Percentiles rank a stretch among this genome's conserved stretches.
These are phyloP conservation scores for Passer domesticus DNA, from an alignment of 2,113 vertebrate genomes.

Conservation along the genomic window DNA sequence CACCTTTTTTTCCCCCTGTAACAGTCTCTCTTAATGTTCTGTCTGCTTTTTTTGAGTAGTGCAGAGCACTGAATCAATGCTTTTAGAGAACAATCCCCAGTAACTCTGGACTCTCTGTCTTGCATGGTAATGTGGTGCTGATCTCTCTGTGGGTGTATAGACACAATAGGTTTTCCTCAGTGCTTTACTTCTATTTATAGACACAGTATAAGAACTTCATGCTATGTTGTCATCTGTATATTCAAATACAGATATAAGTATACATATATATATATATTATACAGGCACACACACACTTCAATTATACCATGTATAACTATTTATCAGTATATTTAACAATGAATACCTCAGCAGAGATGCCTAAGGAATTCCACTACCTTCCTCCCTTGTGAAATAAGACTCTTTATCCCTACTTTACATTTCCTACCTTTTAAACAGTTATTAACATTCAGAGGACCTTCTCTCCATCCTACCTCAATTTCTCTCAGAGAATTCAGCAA, in stretches of 20 bases:
- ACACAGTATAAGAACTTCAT: neutral
- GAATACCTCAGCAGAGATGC: neutral
- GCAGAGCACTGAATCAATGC: neutral
- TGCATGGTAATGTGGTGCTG: neutral
- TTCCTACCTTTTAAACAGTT: neutral
- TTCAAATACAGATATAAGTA: neutral
- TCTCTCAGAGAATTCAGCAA: neutral
- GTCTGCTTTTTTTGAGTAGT: neutral
- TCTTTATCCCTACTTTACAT: neutral
- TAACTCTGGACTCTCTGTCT: neutral
- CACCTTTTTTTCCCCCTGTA: accelerated
- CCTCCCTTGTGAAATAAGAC: neutral
- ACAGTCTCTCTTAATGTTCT: neutral
- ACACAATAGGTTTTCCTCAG: neutral
- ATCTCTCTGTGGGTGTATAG: neutral
- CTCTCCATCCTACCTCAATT: neutral
- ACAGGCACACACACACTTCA: neutral
- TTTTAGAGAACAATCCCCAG: neutral
- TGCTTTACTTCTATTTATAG: neutral
- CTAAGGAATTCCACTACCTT: neutral
- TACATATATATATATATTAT: neutral
- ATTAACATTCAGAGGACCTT: neutral
- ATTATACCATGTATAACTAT: neutral
- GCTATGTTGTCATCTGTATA: neutral
- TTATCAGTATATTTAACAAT: neutral